Conservation (phyloP, 2,888 invertebrate genomes). For the Tetramorium bicarinatum region DNA sequence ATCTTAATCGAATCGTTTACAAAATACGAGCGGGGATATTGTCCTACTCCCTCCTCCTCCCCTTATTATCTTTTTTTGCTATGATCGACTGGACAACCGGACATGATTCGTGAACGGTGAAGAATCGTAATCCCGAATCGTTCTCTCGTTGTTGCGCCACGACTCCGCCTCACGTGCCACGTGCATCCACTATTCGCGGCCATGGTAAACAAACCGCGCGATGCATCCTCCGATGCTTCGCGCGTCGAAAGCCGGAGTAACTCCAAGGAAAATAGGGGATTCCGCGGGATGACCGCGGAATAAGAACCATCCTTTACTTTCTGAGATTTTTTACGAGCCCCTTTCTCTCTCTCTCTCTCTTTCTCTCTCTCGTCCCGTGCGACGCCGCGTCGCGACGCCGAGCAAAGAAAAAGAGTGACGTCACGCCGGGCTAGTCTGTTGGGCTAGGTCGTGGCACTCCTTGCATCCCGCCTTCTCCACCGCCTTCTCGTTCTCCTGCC, state of each 20-base stretch:
- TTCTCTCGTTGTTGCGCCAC: neutral
- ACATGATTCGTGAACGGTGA: neutral
- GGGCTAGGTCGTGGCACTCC: constrained; percentile 83
- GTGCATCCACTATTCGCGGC: constrained; percentile 6
- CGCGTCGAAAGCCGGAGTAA: constrained; percentile 8
- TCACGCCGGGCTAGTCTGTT: constrained; percentile 79
- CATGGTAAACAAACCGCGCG: constrained; percentile 41
- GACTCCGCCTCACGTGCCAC: constrained; percentile 25
- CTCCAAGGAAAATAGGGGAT: neutral
- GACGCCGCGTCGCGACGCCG: constrained; percentile 50
- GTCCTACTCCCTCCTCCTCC: neutral
- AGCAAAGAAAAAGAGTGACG: constrained; percentile 78
- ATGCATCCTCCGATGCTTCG: neutral
- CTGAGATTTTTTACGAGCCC: constrained; percentile 20
- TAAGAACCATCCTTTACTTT: neutral
- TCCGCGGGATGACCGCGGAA: neutral
- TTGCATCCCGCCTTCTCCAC: constrained; percentile 63
- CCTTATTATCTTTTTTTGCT: neutral
- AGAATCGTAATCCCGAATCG: neutral
- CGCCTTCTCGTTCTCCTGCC: constrained; percentile 60
- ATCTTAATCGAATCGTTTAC: neutral
- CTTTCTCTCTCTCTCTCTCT: neutral
- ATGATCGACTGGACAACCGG: neutral
- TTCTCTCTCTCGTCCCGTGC: neutral
- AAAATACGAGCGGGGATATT: neutral